These are phyloP conservation scores for Haliclona indistincta DNA, from an alignment of 37 sponge, comb jelly and placozoan genomes.

Conservation along the genomic window DNA sequence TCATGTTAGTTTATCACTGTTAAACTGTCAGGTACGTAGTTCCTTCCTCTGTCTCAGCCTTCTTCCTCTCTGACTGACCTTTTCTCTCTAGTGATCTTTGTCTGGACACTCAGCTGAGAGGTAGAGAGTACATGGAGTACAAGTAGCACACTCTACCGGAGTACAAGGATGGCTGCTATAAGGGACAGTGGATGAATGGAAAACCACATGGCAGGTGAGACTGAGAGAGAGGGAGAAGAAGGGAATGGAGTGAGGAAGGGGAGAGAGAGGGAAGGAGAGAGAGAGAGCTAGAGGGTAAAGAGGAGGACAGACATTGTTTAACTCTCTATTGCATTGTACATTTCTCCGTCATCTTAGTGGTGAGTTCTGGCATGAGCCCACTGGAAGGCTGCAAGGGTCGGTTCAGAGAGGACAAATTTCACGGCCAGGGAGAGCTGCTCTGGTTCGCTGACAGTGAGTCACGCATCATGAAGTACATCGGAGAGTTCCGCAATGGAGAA, in stretches of 20 bases:
- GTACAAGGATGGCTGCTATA: slow-evolving; percentile 55
- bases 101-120: slow-evolving; percentile 47
- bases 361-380: slow-evolving; percentile 54
- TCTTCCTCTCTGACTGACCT: not conserved
- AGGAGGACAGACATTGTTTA: too few relatives aligned
- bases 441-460: slow-evolving; percentile 66
- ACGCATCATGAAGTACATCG: slow-evolving; percentile 73
- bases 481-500: slow-evolving; percentile 66
- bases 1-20: too few relatives aligned
- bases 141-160: slow-evolving; percentile 26
- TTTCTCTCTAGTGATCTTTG: slow-evolving; percentile 27
- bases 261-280: not conserved
- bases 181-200: slow-evolving; percentile 66
- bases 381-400: slow-evolving; percentile 54
- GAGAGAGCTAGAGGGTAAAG: too few relatives aligned
- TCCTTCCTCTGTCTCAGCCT: too few relatives aligned
- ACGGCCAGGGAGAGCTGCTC: slow-evolving; percentile 62
- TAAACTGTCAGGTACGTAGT: too few relatives aligned
- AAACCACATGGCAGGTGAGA: slow-evolving; percentile 73
- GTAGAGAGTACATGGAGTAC: slow-evolving; percentile 49
- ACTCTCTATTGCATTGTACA: not conserved
- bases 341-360: slow-evolving; percentile 26
- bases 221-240: too few relatives aligned
- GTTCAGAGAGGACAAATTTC: slow-evolving; percentile 58
- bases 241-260: not conserved